Conservation (phyloP, 1,140 invertebrate genomes). For the Meloidogyne floridensis region DNA sequence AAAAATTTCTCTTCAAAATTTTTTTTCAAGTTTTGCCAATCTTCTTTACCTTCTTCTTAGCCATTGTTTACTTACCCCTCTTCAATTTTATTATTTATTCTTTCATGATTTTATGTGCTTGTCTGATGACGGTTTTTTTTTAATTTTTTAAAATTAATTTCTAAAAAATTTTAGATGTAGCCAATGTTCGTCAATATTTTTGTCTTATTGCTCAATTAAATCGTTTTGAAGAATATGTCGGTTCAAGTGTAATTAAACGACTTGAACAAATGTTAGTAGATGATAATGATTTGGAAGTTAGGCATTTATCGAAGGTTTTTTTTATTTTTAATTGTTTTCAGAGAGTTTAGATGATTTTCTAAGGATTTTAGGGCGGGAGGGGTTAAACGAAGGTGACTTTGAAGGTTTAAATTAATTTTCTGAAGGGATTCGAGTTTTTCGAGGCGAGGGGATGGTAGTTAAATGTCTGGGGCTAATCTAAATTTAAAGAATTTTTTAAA, state of each 20-base stretch:
- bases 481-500: too few relatives aligned
- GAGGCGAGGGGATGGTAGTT: too few relatives aligned
- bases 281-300: conserved; percentile 31
- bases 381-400: too few relatives aligned
- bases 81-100: conserved; percentile 35
- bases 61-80: neutral
- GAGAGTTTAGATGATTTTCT: neutral
- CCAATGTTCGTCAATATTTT: conserved; percentile 43
- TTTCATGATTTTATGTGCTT: conserved; percentile 36
- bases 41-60: conserved; percentile 18
- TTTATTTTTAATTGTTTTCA: neutral
- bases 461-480: too few relatives aligned
- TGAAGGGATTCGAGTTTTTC: too few relatives aligned
- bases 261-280: conserved; percentile 21
- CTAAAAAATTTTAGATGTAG: conserved; percentile 20
- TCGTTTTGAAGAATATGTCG: conserved; percentile 19
- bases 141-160: neutral
- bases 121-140: conserved; percentile 34
- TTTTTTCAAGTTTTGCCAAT: conserved; percentile 38
- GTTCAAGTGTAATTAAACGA: conserved; percentile 22
- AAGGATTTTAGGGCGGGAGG: too few relatives aligned
- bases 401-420: too few relatives aligned
- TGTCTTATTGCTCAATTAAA: conserved; percentile 22
- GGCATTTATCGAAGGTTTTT: conserved; percentile 21
- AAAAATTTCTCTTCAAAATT: too few relatives aligned